These are phyloP conservation scores for Prunella himalayana DNA, from an alignment of 2,113 vertebrate species.

Conservation along the genomic window DNA sequence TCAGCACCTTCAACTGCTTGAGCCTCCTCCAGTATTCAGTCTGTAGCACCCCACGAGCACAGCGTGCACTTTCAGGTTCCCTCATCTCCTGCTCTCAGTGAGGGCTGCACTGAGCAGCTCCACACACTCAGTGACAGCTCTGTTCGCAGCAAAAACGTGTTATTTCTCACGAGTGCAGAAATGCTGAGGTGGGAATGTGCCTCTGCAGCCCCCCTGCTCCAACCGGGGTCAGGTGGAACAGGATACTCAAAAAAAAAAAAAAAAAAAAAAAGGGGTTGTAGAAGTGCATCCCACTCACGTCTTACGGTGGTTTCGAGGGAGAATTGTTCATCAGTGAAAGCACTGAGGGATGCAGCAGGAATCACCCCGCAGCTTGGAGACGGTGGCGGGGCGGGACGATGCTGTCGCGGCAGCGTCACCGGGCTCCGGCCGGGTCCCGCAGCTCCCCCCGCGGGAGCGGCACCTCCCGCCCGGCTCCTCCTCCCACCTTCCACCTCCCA, in stretches of 20 bases:
- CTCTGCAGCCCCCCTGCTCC: not conserved
- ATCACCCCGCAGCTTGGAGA: accelerated
- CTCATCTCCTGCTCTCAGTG: not conserved
- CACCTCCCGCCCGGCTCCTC: not conserved
- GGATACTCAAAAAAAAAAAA: not conserved
- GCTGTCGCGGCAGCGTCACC: accelerated
- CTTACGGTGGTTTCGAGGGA: not conserved
- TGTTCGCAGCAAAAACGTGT: accelerated
- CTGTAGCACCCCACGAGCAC: accelerated
- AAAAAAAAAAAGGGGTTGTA: accelerated
- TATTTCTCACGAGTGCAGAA: not conserved
- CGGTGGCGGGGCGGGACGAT: accelerated
- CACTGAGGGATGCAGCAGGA: not conserved
- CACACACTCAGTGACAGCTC: accelerated
- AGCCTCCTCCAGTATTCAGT: not conserved
- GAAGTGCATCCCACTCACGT: not conserved
- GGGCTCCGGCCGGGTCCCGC: accelerated
- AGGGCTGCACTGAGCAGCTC: not conserved
- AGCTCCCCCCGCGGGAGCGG: not conserved
- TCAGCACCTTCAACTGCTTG: not conserved
- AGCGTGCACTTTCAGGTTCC: accelerated
- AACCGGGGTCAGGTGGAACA: not conserved
- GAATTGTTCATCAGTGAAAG: not conserved
- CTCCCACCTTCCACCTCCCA: not conserved
- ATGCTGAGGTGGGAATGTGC: not conserved